Percentiles rank a stretch among this genome's conserved stretches.
These are phyloP conservation scores for Knipowitschia caucasica DNA, from an alignment of 2,797 vertebrate genomes.

Conservation along the genomic window DNA sequence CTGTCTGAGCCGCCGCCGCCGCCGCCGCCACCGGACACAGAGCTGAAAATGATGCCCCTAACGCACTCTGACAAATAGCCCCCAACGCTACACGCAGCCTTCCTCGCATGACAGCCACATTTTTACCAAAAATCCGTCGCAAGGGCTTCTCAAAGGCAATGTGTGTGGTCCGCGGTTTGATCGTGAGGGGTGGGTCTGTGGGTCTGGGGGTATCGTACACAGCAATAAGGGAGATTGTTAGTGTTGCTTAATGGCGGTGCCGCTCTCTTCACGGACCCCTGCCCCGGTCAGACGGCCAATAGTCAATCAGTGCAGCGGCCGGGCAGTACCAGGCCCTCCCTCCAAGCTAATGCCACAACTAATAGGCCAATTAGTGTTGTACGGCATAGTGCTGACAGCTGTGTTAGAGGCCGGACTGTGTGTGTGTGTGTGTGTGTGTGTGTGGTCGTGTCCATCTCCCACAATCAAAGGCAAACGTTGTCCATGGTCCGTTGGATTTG, in stretches of 20 bases:
- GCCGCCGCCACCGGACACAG: constrained; percentile 26
- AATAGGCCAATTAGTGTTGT: constrained; percentile 64
- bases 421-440: constrained; percentile 4
- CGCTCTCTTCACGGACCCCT: constrained; percentile 26
- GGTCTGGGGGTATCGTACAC: constrained; percentile 20
- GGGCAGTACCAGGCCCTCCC: constrained; percentile 38
- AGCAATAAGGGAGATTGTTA: constrained; percentile 39
- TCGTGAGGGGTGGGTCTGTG: constrained; percentile 41
- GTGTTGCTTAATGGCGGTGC: constrained; percentile 50
- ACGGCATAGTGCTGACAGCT: constrained; percentile 48
- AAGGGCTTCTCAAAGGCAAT: constrained; percentile 37
- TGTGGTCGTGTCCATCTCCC: constrained; percentile 1
- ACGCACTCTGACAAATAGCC: constrained; percentile 53
- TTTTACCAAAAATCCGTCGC: constrained; percentile 23
- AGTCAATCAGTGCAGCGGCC: constrained; percentile 41
- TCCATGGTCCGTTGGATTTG: too few species aligned
- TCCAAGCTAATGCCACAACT: constrained; percentile 51
- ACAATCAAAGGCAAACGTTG: constrained; percentile 1
- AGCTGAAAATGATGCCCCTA: constrained; percentile 50
- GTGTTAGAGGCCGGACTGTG: constrained; percentile 31
- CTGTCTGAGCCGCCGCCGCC: constrained; percentile 12
- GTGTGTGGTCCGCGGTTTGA: constrained; percentile 17
- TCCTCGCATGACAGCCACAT: constrained; percentile 31
- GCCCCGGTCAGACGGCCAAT: constrained; percentile 18
- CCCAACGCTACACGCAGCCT: constrained; percentile 21